Base-by-base conservation (phyloP, 2,888 invertebrate genomes). In the Sthenelais limicola region DNA sequence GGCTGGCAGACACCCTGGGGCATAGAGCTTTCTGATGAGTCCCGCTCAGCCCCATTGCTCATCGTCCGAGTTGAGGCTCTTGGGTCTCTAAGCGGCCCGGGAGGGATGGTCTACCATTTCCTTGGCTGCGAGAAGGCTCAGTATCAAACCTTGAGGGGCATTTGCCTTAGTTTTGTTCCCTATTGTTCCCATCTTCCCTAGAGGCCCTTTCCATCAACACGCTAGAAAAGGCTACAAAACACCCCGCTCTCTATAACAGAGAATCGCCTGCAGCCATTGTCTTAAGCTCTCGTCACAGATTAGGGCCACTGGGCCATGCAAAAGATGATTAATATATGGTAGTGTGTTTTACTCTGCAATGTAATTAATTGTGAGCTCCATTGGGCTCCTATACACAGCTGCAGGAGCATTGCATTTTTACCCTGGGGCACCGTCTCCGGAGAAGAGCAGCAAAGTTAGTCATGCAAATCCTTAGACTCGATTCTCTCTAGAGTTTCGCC, bases 251-350 rank as follows among this genome's bases (percentile, higher is more conserved):
- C n/a, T n/a, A n/a, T n/a, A n/a, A n/a, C n/a, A n/a, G n/a, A n/a
- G n/a, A n/a, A n/a, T n/a, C 52, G 28, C 28, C 52, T 30, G 56
- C 28, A 32, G 56, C 32, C 56, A 30, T 56, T 56, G 56, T 56
- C 56, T 56, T 32, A 24, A 32, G 32, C 30, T 56, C 32, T 33
- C 32, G 33, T n/a, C n/a, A 18, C 30, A 56, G 56, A 56, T 56
- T 56, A 56, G 21, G 7, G 49, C 56, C 56, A 32, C 52, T 33
- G 21, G 21, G 35, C 62, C 62, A 62, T 38, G 43, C 62, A 62
- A 62, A 62, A 43, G 26, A 35, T 62, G 62, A 62, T 62, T 62
- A 62, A 62, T 62, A 62, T 43, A 18, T 43, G 43, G 43, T 9
- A 12, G 43, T 9, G 43, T 21, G 62, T 62, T 62, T 62, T 38